Base-by-base conservation (phyloP, 2,113 vertebrate genomes). In the Polypterus senegalus region DNA sequence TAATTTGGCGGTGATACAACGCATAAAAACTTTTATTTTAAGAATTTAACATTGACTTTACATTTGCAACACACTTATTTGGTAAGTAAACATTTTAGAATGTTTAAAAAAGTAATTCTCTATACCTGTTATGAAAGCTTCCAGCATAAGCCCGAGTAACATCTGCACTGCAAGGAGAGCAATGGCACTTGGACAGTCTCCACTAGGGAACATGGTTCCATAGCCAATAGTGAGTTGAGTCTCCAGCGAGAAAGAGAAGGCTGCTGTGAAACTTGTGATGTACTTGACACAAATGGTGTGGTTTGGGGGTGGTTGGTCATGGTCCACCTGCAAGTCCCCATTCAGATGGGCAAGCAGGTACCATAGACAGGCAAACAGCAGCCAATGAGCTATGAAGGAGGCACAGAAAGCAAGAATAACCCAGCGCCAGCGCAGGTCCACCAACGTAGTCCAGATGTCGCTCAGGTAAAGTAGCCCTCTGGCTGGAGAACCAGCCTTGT, bases 221-320 rank as follows among this genome's bases (percentile, higher is more conserved):
- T 98, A 99, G 58, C 96, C 96, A 27, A 98, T 98, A 7, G 96
- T 98, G 72, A 97, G 87, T 76, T 99, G 96, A 0, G 96, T 98
- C 79, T 99, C 96, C 85, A 98, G 76, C 1, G 94, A 94, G 71
- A 99, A 99, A 46, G 94, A 97, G 75, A 98, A 98, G 3, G 96
- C 94, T 6, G 93, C 93, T 54, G 93, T 92, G 70, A 97, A 97
- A 60, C 93, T 96, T 57, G 88, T 97, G 71, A 99, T 91, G 65
- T 97, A 84, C 75, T 96, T 97, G 63, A 99, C 94, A 64, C 96
- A 99, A 65, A 97, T 90, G 61, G 92, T 91, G 61, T 97, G 94
- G 63, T 92, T 94, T 63, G 86, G 84, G 47, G 92, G 96, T 9
- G 93, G 93, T 49, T 83, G 77, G 49, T 96, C 88, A 0, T 95